These are phyloP conservation scores for Ochotona princeps DNA, from an alignment of 2,113 vertebrate species.

Conservation along the genomic window DNA sequence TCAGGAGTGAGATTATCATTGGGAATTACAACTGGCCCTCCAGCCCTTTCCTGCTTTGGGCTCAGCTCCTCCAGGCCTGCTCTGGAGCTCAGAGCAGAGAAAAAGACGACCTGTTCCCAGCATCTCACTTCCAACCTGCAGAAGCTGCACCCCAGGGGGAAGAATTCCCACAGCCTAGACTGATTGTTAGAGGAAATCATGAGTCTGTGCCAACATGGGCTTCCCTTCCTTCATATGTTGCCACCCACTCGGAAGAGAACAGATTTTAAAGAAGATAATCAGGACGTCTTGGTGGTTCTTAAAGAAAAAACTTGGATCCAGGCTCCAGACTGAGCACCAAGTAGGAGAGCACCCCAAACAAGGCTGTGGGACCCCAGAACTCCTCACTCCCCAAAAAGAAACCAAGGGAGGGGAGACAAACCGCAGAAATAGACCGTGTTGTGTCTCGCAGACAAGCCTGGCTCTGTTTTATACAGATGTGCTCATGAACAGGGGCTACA, in stretches of 20 bases:
- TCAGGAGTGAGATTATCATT: neutral
- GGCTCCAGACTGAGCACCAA: neutral
- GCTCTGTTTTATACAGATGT: too few relatives aligned
- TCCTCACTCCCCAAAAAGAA: neutral
- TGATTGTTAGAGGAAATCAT: neutral
- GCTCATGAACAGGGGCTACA: rapidly evolving
- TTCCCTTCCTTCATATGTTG: neutral
- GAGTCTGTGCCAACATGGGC: neutral
- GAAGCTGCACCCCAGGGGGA: neutral
- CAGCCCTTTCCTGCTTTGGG: neutral
- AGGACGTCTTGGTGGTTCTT: neutral
- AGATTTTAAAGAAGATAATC: neutral
- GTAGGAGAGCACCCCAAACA: neutral
- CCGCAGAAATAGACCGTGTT: rapidly evolving
- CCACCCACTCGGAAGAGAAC: neutral
- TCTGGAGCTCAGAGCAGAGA: too few relatives aligned
- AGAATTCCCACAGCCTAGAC: neutral
- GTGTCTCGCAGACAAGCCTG: neutral
- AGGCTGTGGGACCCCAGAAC: neutral
- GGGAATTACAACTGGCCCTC: neutral
- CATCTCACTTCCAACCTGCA: neutral
- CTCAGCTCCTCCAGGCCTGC: rapidly evolving
- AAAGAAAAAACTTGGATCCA: neutral
- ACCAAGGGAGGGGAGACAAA: neutral
- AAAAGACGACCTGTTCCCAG: neutral